phyloP scores from a whole-genome alignment of 1,140 invertebrate species.

The Drepana arcuata region DNA sequence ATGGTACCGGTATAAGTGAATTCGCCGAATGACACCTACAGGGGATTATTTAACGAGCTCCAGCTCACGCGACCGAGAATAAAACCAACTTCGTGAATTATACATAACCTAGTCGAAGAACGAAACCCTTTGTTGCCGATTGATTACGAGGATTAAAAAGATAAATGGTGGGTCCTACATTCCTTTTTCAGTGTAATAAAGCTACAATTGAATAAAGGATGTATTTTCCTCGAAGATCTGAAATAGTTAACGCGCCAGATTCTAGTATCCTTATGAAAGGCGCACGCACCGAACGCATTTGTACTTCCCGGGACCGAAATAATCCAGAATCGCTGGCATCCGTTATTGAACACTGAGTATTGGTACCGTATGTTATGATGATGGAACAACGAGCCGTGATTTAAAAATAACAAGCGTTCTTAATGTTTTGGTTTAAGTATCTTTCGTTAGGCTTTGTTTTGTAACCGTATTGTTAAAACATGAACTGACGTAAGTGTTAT shows the following conservation, averaged over 20 bases:
- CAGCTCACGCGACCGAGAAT: conserved; percentile 21
- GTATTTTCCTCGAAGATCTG: too few species aligned
- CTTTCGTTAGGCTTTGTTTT: too few species aligned
- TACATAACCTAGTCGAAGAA: not conserved
- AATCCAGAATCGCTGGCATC: conserved; percentile 58
- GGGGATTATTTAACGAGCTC: conserved; percentile 26
- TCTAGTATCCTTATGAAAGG: conserved; percentile 47
- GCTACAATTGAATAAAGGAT: conserved; percentile 28
- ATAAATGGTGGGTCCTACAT: not conserved
- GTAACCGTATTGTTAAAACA: too few species aligned
- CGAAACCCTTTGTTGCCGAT: too few species aligned
- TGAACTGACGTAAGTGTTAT: too few species aligned
- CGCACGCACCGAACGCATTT: conserved; percentile 28
- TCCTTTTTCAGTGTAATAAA: conserved; percentile 17
- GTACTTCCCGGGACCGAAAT: conserved; percentile 62
- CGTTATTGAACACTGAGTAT: conserved; percentile 47
- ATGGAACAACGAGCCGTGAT: conserved; percentile 7
- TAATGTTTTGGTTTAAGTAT: conserved; percentile 15
- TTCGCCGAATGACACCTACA: conserved; percentile 25
- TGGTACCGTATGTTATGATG: conserved; percentile 17
- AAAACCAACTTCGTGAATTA: conserved; percentile 12
- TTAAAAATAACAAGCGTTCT: conserved; percentile 27
- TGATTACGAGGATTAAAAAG: not conserved
- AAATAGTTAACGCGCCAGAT: too few species aligned
- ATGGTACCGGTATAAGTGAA: conserved; percentile 29